Base-by-base conservation (phyloP, 2,113 vertebrate species). In the Phodopus roborovskii region DNA sequence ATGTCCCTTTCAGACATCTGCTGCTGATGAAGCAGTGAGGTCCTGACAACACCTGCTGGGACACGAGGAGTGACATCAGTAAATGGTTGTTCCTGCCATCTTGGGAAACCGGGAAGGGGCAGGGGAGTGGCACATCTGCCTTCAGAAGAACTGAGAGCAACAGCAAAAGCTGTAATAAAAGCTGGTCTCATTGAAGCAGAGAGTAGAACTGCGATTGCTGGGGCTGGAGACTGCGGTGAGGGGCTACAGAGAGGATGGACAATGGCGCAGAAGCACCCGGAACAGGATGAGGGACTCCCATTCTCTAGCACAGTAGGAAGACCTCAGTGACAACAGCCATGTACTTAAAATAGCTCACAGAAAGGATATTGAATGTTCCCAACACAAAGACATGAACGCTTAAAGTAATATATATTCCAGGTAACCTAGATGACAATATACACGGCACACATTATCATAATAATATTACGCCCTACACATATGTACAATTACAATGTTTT, bases 41-140 rank as follows among this genome's bases (percentile, higher is more conserved):
- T 50, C 30, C 64, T n/a, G 42, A 33, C 19, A 11, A 66, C 13
- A 85, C 28, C 0, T 0, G 4, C 1, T 3, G 22, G 33, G 1
- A 26, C 10, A 28, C 2, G 2, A 19, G 39, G 12, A 24, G 4
- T 28, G 8, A 60, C 50, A 13, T 3, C 42, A 71, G 81, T 28
- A 87, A 87, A 88, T 15, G 2, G 16, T 30, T 42, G 2, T 48
- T 82, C 3, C 7, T 0, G 15, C 4, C 7, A 10, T 66, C 73
- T 24, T 68, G 50, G 45, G 48, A 85, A 83, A 71, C 36, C 42
- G 50, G 36, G 71, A 26, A 75, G 26, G n/a, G 33, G 5, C 17
- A 22, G 33, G 24, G 81, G 15, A 39, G 42, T 12, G 42, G 82
- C 39, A 91, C 11, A 33, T 6, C 64, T 50, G 66, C 30, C 33